Evolutionary conservation across 2,113 vertebrate genomes (phyloP).

Genomic region (Psettodes erumei): DNA sequence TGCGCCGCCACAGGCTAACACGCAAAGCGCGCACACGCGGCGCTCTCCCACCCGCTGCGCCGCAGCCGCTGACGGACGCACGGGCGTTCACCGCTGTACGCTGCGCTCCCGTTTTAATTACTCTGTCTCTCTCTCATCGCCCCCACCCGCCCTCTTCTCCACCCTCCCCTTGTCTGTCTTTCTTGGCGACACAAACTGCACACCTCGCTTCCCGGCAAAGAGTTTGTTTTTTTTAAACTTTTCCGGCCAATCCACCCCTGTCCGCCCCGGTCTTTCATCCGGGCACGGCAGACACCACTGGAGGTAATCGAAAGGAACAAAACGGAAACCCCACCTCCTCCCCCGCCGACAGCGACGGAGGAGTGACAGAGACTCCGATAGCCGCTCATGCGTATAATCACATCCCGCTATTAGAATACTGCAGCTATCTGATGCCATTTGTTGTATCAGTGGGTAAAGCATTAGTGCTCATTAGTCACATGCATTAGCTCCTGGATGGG

Average conservation of each 20-base stretch:
- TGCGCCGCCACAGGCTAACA: slow-evolving; percentile 29
- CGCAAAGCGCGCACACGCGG: slow-evolving; percentile 46
- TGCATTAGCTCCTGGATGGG: slow-evolving; percentile 71
- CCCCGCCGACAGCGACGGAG: slow-evolving; percentile 36
- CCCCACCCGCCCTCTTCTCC: slow-evolving; percentile 8
- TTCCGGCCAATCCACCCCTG: too few relatives aligned
- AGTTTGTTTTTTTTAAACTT: slow-evolving; percentile 63
- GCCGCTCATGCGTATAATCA: slow-evolving; percentile 70
- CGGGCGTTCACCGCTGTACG: slow-evolving; percentile 20
- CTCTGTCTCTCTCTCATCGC: slow-evolving; percentile 33
- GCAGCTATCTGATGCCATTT: slow-evolving; percentile 72
- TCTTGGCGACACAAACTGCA: slow-evolving; percentile 32
- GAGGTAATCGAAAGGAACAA: slow-evolving; percentile 58
- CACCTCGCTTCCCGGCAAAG: slow-evolving; percentile 36
- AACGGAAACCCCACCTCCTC: slow-evolving; percentile 40
- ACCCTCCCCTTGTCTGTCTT: slow-evolving; percentile 22
- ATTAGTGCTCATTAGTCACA: slow-evolving; percentile 75
- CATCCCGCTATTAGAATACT: slow-evolving; percentile 65
- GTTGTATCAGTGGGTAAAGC: slow-evolving; percentile 74
- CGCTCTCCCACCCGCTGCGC: slow-evolving; percentile 55
- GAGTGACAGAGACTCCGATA: slow-evolving; percentile 57
- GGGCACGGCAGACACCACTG: too few relatives aligned
- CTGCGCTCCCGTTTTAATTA: slow-evolving; percentile 70
- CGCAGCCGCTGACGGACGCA: slow-evolving; percentile 59
- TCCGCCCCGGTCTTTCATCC: too few relatives aligned